Evolutionary conservation across 2,888 invertebrate genomes (phyloP).

Genomic region (Hyalella azteca): DNA sequence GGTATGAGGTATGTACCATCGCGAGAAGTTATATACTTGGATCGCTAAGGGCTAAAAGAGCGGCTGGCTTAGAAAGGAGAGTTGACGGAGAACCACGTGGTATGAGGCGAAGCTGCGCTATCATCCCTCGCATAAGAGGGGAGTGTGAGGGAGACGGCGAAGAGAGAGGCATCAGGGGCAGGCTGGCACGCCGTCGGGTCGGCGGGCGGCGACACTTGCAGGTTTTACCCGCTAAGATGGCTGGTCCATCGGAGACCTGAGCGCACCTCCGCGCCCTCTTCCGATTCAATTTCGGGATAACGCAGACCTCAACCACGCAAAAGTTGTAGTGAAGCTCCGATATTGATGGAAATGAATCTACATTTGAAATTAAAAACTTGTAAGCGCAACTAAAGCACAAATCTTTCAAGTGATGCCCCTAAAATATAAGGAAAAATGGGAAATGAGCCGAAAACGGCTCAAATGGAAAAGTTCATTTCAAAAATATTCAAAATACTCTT

Average conservation of each 20-base stretch:
- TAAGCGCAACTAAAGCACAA: no score
- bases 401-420: no score
- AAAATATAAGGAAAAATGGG: no score
- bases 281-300: conserved; percentile 14
- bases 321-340: no score
- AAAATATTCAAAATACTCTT: no score
- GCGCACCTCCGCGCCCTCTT: conserved; percentile 25
- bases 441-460: no score
- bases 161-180: neutral
- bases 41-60: neutral
- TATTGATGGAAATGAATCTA: no score
- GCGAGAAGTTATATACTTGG: no score
- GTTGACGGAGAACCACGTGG: conserved; percentile 22
- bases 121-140: neutral
- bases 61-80: conserved; percentile 6
- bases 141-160: neutral
- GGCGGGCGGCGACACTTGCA: conserved; percentile 19
- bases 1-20: no score
- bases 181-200: conserved; percentile 4
- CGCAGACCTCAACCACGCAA: no score
- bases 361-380: no score
- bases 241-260: conserved; percentile 32
- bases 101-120: conserved; percentile 22
- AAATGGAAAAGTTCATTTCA: no score
- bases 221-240: conserved; percentile 32